Conservation (phyloP, 2,113 vertebrate genomes). For the Colinus virginianus region DNA sequence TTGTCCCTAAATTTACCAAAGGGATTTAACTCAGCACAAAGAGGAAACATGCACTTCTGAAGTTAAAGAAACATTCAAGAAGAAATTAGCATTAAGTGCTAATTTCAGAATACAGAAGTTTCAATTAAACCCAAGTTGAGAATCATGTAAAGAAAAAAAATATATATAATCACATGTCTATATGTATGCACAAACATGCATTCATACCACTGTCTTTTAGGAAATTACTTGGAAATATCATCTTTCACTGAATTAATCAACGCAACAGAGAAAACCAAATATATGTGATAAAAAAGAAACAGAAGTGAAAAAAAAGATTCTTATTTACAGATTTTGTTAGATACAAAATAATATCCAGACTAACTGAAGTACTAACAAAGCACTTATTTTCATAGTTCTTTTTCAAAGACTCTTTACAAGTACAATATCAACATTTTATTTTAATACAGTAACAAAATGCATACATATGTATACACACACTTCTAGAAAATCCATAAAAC, state of each 20-base stretch:
- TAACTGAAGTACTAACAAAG: neutral
- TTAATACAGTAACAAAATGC: neutral
- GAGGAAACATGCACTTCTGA: neutral
- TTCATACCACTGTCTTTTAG: neutral
- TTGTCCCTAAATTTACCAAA: neutral
- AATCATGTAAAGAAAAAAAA: neutral
- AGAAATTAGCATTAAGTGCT: neutral
- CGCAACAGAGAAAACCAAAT: neutral
- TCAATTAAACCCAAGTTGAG: neutral
- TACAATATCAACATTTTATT: neutral
- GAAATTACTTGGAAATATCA: neutral
- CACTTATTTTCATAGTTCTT: neutral
- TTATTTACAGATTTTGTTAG: neutral
- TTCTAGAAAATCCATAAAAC: neutral
- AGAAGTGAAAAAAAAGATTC: neutral
- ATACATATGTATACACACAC: rapidly evolving
- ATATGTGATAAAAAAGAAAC: neutral
- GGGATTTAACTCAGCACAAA: neutral
- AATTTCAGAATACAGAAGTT: neutral
- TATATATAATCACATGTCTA: neutral
- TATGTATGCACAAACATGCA: neutral
- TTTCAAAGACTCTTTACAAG: neutral
- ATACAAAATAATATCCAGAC: neutral
- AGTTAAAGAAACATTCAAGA: neutral
- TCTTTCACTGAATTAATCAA: neutral